Evolutionary conservation across 2,797 vertebrate species (phyloP).

Genomic region (Epinephelus coioides): DNA sequence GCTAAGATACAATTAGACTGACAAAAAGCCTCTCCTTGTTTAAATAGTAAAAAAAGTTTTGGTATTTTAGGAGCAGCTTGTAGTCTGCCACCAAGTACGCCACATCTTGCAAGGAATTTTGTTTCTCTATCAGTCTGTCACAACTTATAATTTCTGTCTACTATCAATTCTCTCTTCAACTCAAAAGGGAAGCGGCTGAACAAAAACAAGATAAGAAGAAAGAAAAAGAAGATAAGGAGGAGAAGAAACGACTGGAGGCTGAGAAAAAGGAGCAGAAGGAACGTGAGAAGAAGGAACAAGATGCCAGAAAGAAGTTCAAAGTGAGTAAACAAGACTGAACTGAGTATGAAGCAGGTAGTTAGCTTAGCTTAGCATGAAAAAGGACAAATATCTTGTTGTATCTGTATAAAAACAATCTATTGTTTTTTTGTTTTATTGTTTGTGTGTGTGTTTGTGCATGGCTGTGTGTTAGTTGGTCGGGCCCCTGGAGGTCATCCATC

Average conservation of each 20-base stretch:
- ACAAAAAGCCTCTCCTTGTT: not conserved
- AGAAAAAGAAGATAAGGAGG: constrained; percentile 90
- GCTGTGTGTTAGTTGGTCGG: constrained; percentile 83
- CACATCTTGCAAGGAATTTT: not conserved
- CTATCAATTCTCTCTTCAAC: not conserved
- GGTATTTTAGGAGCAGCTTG: not conserved
- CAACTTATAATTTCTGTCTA: not conserved
- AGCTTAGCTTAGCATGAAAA: not conserved
- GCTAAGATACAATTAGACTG: not conserved
- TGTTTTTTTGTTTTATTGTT: not conserved
- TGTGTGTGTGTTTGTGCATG: not conserved
- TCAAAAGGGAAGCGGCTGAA: constrained; percentile 73
- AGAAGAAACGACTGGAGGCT: constrained; percentile 88
- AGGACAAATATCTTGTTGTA: not conserved
- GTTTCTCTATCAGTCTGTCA: not conserved
- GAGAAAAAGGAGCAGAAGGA: constrained; percentile 94
- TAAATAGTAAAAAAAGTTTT: not conserved
- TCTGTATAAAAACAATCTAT: not conserved
- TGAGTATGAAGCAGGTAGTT: not conserved
- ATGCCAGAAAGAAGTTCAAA: constrained; percentile 94
- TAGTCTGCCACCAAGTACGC: not conserved
- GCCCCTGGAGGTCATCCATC: constrained; percentile 88
- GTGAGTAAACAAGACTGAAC: constrained; percentile 78
- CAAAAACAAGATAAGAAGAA: constrained; percentile 85
- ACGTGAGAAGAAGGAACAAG: constrained; percentile 94